phyloP scores from a whole-genome alignment of 2,797 vertebrate genomes.

The Sparus aurata region DNA sequence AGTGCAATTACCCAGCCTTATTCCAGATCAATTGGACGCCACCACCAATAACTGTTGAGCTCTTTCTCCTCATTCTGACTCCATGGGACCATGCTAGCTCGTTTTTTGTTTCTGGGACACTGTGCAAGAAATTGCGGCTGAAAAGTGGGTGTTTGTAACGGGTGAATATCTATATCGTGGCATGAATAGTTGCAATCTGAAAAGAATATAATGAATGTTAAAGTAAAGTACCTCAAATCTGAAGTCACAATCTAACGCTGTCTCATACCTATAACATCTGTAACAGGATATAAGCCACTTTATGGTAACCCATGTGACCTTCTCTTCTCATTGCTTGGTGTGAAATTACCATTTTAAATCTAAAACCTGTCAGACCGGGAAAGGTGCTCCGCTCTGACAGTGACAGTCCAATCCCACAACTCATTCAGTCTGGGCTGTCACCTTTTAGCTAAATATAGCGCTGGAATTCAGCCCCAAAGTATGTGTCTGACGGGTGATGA shows the following conservation, averaged over 20 bases:
- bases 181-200: no score
- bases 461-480: conserved; percentile 25
- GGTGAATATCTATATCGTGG: no score
- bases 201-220: no score
- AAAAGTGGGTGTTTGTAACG: not conserved
- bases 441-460: conserved; percentile 71
- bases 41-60: conserved; percentile 61
- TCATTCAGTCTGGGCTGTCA: conserved; percentile 63
- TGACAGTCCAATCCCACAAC: conserved; percentile 47
- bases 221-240: no score
- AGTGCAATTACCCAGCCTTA: conserved; percentile 76
- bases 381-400: conserved; percentile 12
- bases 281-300: not conserved
- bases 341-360: conserved; percentile 65
- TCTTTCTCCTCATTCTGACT: conserved; percentile 37
- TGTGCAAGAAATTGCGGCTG: conserved; percentile 3
- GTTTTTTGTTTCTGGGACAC: conserved; percentile 26
- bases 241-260: no score
- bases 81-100: not conserved
- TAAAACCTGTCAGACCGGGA: conserved; percentile 45
- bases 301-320: not conserved
- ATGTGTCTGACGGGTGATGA: conserved; percentile 63
- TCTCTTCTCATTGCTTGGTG: conserved; percentile 6
- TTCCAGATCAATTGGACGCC: conserved; percentile 74
- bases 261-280: no score